Conservation (phyloP, 2,797 vertebrate genomes). For the Scarus forsteni region DNA sequence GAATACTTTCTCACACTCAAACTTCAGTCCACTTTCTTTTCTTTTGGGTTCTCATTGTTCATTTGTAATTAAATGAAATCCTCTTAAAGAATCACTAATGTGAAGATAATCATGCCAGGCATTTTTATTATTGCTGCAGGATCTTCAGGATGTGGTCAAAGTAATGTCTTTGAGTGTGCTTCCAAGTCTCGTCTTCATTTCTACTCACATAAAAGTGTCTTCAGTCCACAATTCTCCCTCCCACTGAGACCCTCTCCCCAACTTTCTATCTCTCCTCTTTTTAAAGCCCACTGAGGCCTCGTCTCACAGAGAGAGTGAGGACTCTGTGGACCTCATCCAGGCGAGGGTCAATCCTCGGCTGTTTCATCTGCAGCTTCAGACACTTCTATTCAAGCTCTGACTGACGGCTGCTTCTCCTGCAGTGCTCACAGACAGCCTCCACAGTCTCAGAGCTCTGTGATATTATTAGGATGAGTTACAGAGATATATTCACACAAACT, state of each 20-base stretch:
- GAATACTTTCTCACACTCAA: neutral
- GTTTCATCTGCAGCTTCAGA: constrained; percentile 55
- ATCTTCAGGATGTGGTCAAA: constrained; percentile 20
- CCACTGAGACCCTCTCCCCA: constrained; percentile 4
- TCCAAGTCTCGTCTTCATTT: constrained; percentile 27
- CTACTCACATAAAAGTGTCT: constrained; percentile 22
- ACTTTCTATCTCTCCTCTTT: constrained; percentile 13
- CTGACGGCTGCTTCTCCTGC: constrained; percentile 41
- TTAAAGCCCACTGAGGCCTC: constrained; percentile 25
- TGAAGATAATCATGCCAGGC: constrained; percentile 17
- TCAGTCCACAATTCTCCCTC: constrained; percentile 15
- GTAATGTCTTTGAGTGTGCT: constrained; percentile 4
- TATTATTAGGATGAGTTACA: constrained; percentile 40
- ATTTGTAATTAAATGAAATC: constrained; percentile 30
- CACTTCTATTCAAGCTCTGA: constrained; percentile 39
- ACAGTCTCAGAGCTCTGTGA: constrained; percentile 39
- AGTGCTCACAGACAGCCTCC: constrained; percentile 37
- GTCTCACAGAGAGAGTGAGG: constrained; percentile 37
- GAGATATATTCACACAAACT: constrained; percentile 15
- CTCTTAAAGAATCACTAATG: constrained; percentile 48
- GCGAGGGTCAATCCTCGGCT: constrained; percentile 32
- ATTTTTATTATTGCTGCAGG: constrained; percentile 26
- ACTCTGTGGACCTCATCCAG: constrained; percentile 24
- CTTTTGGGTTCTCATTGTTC: constrained; percentile 25
- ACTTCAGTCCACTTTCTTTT: constrained; percentile 4